Evolutionary conservation across 1,140 invertebrate species (phyloP).

Genomic region (Drosophila nikananu): DNA sequence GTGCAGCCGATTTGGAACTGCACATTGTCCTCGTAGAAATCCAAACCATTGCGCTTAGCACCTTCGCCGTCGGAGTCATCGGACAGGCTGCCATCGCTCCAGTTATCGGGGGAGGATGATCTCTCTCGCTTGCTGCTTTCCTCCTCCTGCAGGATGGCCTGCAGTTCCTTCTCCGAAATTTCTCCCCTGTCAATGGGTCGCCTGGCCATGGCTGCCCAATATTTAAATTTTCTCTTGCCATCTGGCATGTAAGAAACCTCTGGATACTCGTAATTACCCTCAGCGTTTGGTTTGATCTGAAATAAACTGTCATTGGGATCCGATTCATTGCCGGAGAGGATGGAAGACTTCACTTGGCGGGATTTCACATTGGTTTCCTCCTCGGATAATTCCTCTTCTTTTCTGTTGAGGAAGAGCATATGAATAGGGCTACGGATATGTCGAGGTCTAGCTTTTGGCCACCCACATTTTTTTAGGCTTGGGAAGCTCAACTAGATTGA

Average conservation of each 20-base stretch:
- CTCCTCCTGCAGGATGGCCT: constrained; percentile 3
- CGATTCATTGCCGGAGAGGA: neutral
- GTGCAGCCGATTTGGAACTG: neutral
- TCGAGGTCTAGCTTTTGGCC: no score
- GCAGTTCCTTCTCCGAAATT: constrained; percentile 6
- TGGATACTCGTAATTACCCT: accelerated
- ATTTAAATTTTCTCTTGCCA: neutral
- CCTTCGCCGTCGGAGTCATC: neutral
- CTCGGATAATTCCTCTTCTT: neutral
- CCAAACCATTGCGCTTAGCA: constrained; percentile 6
- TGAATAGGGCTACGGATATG: neutral
- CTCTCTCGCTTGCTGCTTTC: neutral
- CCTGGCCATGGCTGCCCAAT: constrained; percentile 31
- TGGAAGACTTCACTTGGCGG: no score
- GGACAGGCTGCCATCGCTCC: neutral
- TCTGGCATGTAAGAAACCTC: neutral
- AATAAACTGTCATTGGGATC: neutral
- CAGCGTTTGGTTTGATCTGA: neutral
- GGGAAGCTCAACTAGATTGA: neutral
- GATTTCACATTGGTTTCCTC: no score
- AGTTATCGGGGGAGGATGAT: neutral
- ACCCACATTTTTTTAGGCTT: neutral
- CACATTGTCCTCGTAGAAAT: constrained; percentile 31
- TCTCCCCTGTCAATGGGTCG: constrained; percentile 33
- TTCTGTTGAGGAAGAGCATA: neutral